These are phyloP conservation scores for Cheilosia pagana DNA, from an alignment of 2,888 invertebrate genomes.

Conservation along the genomic window DNA sequence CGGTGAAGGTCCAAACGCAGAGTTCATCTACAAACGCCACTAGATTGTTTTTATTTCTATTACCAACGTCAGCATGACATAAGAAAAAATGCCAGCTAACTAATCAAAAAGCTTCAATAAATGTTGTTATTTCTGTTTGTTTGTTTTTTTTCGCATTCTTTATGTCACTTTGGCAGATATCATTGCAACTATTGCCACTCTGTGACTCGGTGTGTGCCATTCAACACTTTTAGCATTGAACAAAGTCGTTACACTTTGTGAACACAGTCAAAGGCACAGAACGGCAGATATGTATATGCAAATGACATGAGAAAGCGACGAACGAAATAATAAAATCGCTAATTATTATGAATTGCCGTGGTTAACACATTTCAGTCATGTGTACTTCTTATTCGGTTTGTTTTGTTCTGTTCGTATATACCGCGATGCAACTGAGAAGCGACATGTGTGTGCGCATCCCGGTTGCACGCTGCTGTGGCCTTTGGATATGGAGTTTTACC, in stretches of 20 bases:
- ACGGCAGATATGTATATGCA: conserved; percentile 30
- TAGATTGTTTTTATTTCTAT: neutral
- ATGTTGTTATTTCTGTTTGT: neutral
- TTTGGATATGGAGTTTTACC: neutral
- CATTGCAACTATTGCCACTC: conserved; percentile 25
- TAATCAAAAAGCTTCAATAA: conserved; percentile 26
- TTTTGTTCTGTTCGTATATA: conserved; percentile 1
- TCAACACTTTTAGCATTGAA: conserved; percentile 69
- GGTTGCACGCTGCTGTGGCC: conserved; percentile 3
- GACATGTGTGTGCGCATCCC: conserved; percentile 40
- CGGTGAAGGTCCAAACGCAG: conserved; percentile 54
- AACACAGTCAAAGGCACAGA: conserved; percentile 39
- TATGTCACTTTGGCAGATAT: conserved; percentile 59
- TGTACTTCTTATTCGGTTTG: conserved; percentile 15
- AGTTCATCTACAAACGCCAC: conserved; percentile 32
- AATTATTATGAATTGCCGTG: conserved; percentile 74
- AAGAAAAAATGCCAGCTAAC: conserved; percentile 21
- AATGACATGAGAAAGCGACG: conserved; percentile 49
- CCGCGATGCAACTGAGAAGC: neutral
- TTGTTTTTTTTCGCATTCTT: conserved; percentile 33
- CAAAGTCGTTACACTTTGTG: conserved; percentile 70
- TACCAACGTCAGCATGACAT: conserved; percentile 25
- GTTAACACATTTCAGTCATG: conserved; percentile 72
- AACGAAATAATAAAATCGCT: conserved; percentile 67
- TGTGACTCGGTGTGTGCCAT: conserved; percentile 27